These are phyloP conservation scores for Thryonomys swinderianus DNA, from an alignment of 2,113 vertebrate genomes.

Conservation along the genomic window DNA sequence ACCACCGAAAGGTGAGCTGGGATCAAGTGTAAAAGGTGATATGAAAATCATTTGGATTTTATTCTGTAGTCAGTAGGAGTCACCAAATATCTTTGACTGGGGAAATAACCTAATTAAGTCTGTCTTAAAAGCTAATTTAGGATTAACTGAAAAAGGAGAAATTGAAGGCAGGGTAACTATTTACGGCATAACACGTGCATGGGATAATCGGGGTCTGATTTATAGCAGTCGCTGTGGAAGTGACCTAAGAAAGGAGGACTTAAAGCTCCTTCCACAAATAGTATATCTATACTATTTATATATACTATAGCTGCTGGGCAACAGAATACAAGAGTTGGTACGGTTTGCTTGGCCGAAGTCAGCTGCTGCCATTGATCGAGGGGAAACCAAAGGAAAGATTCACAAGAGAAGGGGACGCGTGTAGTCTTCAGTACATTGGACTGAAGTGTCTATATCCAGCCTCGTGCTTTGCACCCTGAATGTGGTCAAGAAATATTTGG, in stretches of 20 bases:
- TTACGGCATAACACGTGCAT: constrained; percentile 40
- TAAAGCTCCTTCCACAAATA: constrained; percentile 32
- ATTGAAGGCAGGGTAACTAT: constrained; percentile 24
- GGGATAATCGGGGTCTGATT: constrained; percentile 53
- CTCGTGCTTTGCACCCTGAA: background rate
- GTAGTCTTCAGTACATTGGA: background rate
- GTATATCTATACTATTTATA: no score
- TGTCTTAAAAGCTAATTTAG: constrained; percentile 65
- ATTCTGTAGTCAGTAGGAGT: constrained; percentile 52
- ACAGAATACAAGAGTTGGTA: background rate
- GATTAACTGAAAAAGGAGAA: constrained; percentile 47
- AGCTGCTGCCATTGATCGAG: background rate
- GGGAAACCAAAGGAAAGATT: background rate
- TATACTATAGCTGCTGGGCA: background rate
- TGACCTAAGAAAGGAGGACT: background rate
- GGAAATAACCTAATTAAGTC: constrained; percentile 68
- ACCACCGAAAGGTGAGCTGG: background rate
- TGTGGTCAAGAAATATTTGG: background rate
- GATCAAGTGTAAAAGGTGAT: constrained; percentile 25
- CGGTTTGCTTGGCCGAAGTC: background rate
- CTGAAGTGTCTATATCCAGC: background rate
- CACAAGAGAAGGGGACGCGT: background rate
- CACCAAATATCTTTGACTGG: constrained; percentile 58
- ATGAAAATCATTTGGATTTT: constrained; percentile 54
- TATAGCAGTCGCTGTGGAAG: constrained; percentile 43